phyloP scores from a whole-genome alignment of 2,797 vertebrate species.

The Tympanoctomys barrerae region DNA sequence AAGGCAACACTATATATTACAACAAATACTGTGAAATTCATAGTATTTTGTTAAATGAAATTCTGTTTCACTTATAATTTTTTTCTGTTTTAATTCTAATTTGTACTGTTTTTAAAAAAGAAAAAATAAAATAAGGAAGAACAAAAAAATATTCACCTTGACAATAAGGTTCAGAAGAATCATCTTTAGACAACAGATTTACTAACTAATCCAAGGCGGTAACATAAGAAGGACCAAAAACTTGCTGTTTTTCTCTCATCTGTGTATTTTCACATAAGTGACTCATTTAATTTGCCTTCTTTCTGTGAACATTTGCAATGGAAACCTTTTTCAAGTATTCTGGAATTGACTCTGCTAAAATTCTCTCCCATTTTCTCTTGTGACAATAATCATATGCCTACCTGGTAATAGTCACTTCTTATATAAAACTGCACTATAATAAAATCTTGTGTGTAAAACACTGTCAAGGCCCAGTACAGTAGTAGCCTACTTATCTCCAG shows the following conservation, averaged over 20 bases:
- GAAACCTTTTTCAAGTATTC: conserved; percentile 44
- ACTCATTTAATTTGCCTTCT: conserved; percentile 42
- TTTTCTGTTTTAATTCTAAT: too few species aligned
- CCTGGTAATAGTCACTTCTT: not conserved
- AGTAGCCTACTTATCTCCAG: not conserved
- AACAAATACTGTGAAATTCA: too few species aligned
- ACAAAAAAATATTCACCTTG: not conserved
- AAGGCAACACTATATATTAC: too few species aligned
- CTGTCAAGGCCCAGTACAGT: not conserved
- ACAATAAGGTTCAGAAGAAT: not conserved
- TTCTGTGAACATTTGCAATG: not conserved
- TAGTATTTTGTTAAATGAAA: too few species aligned
- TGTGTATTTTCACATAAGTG: conserved; percentile 26
- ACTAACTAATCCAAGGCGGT: not conserved
- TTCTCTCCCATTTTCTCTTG: conserved; percentile 35
- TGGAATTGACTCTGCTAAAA: conserved; percentile 9
- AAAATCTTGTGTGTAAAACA: not conserved
- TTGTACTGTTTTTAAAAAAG: too few species aligned
- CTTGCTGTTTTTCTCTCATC: not conserved
- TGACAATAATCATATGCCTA: not conserved
- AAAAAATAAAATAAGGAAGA: too few species aligned
- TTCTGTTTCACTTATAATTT: too few species aligned
- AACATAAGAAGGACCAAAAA: not conserved
- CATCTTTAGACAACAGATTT: not conserved
- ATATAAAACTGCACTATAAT: not conserved